These are phyloP conservation scores for Willisornis vidua DNA, from an alignment of 2,113 vertebrate genomes.

Conservation along the genomic window DNA sequence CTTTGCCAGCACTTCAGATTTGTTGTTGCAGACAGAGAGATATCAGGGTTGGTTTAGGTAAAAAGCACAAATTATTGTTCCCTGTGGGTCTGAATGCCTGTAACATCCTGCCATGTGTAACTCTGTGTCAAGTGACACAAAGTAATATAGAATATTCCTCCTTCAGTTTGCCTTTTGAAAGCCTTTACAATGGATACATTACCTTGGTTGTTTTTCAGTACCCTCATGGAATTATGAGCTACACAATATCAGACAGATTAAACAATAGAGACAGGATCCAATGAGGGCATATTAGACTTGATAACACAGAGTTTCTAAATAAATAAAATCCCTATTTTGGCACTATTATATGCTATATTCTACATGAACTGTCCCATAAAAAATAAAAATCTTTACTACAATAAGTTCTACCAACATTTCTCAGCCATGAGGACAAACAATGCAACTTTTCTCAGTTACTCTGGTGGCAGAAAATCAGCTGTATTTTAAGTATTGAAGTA, in stretches of 20 bases:
- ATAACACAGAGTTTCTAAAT: not conserved
- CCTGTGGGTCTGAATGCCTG: fast-evolving
- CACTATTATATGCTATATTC: not conserved
- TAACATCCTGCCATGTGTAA: not conserved
- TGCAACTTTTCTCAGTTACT: not conserved
- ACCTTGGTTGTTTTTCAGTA: not conserved
- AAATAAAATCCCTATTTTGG: not conserved
- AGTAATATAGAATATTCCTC: not conserved
- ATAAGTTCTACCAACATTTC: not conserved
- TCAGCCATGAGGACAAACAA: not conserved
- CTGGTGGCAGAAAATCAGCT: not conserved
- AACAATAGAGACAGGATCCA: not conserved
- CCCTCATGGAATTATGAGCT: not conserved
- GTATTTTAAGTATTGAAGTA: not conserved
- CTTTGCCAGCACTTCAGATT: not conserved
- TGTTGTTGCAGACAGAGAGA: not conserved
- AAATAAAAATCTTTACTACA: not conserved
- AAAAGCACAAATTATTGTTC: not conserved
- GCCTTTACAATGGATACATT: not conserved
- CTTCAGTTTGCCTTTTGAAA: not conserved
- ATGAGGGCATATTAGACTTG: not conserved
- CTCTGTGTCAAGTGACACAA: not conserved
- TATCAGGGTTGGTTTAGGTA: not conserved
- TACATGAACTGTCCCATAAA: not conserved
- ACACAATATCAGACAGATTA: not conserved